Base-by-base conservation (phyloP, 2,797 vertebrate genomes). In the Pipistrellus kuhlii region DNA sequence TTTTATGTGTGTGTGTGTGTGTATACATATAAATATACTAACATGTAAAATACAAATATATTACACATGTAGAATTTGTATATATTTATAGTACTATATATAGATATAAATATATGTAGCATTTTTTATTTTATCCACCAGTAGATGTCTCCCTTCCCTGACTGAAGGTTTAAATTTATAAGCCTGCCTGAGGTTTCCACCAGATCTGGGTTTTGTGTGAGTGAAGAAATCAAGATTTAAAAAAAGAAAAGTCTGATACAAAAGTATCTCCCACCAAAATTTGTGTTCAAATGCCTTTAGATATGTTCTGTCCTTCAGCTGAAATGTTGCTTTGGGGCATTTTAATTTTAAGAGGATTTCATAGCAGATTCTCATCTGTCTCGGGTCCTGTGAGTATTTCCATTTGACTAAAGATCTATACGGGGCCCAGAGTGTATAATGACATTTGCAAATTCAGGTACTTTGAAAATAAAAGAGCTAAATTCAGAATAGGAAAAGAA, bases 91-190 rank as follows among this genome's bases (percentile, higher is more conserved):
- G 51, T 5, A 53, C 15, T 82, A 21, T 44, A 27, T 41, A 66
- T 57, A 41, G 14, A 38, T 81, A 66, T 38, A 38, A 12, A n/a
- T 71, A 17, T 35, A 41, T 59, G 9, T 71, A 44, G n/a, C 0
- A 38, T 35, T 85, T 92, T 93, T 92, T 48, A 90, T 90, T 96
- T 93, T 82, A 53, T 77, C 68, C 80, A 93, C 92, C 93, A 97
- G 84, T 21, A 97, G 96, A 46, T 96, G 82, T 97, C 97, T 97
- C 95, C 25, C 71, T 97, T 96, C 72, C 57, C 94, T 97, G 95
- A 82, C 21, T 93, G 68, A 97, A 68, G 27, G 68, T 51, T 48
- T 21, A 59, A 78, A 95, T 90, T 41, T 35, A 21, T n/a, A 62
- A 25, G 44, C 15, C 8, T 71, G 35, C 21, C 71, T 64, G 27